Conservation (phyloP, 2,797 vertebrate species). For the Macropodus opercularis region DNA sequence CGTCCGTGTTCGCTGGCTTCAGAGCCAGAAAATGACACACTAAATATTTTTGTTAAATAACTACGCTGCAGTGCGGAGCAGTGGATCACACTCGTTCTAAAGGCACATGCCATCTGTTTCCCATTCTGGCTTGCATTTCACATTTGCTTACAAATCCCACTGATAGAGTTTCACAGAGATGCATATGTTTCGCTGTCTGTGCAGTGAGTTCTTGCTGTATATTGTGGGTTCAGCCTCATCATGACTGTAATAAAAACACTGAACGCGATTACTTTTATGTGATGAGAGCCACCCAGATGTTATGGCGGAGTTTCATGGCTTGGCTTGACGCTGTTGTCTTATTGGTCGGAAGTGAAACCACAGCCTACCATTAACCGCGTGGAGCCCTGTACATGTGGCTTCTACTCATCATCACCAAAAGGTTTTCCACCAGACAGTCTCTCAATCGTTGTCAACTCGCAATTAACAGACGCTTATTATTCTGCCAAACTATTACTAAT, state of each 20-base stretch:
- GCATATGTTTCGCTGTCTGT: slow-evolving; percentile 1
- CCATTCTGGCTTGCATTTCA: slow-evolving; percentile 18
- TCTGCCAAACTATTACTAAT: slow-evolving; percentile 12
- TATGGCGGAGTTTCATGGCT: slow-evolving; percentile 14
- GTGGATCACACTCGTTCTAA: slow-evolving; percentile 16
- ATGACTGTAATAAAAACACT: slow-evolving; percentile 9
- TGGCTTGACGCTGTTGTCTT: slow-evolving; percentile 7
- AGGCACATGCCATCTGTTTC: background rate
- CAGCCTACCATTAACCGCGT: slow-evolving; percentile 24
- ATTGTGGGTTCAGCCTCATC: slow-evolving; percentile 5
- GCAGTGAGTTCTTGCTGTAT: slow-evolving; percentile 1
- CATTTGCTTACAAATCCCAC: slow-evolving; percentile 11
- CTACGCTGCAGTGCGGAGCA: slow-evolving; percentile 23
- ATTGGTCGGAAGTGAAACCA: slow-evolving; percentile 36
- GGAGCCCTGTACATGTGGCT: slow-evolving; percentile 14
- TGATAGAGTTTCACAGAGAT: slow-evolving; percentile 6
- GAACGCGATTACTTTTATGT: background rate
- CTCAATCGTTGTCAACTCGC: background rate
- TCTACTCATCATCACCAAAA: slow-evolving; percentile 19
- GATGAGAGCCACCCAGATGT: slow-evolving; percentile 24
- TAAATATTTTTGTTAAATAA: slow-evolving; percentile 40
- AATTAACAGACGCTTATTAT: slow-evolving; percentile 18
- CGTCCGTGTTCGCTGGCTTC: slow-evolving; percentile 7
- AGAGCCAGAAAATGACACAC: slow-evolving; percentile 11
- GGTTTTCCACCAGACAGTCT: slow-evolving; percentile 15